Evolutionary conservation across 2,113 vertebrate species (phyloP).

Genomic region (Dipodomys ordii): DNA sequence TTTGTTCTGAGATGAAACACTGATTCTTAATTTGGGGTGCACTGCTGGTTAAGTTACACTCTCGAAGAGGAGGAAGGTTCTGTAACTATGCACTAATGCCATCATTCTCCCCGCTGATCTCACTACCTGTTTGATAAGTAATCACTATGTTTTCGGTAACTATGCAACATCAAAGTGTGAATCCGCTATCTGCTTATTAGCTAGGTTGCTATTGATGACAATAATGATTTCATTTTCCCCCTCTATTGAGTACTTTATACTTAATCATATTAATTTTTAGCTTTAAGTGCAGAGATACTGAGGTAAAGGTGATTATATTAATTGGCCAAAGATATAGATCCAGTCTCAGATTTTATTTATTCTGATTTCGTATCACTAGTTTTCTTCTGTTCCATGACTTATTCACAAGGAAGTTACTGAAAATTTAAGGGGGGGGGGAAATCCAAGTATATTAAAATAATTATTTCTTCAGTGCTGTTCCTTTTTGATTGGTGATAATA

Average conservation of each 20-base stretch:
- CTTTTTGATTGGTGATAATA: neutral
- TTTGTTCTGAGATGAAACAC: constrained; percentile 1
- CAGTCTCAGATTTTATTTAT: constrained; percentile 13
- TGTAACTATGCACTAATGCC: neutral
- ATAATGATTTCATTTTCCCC: neutral
- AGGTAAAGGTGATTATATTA: constrained; percentile 19
- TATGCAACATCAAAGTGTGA: neutral
- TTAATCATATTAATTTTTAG: neutral
- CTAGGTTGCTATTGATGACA: neutral
- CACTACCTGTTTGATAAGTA: neutral
- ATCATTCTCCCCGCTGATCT: neutral
- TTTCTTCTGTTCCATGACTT: constrained; percentile 32
- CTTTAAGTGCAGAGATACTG: neutral
- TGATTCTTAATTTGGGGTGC: neutral
- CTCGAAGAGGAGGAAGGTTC: neutral
- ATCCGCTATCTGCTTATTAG: neutral
- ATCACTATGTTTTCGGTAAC: constrained; percentile 17
- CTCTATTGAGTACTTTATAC: neutral
- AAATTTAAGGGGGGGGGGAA: neutral
- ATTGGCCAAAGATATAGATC: constrained; percentile 38
- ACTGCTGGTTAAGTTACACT: neutral
- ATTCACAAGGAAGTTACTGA: neutral
- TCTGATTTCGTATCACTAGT: constrained; percentile 33
- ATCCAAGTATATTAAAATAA: neutral
- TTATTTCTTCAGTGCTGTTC: neutral